Base-by-base conservation (phyloP, 35 echinoderm and acorn worm genomes). In the Acanthaster planci region DNA sequence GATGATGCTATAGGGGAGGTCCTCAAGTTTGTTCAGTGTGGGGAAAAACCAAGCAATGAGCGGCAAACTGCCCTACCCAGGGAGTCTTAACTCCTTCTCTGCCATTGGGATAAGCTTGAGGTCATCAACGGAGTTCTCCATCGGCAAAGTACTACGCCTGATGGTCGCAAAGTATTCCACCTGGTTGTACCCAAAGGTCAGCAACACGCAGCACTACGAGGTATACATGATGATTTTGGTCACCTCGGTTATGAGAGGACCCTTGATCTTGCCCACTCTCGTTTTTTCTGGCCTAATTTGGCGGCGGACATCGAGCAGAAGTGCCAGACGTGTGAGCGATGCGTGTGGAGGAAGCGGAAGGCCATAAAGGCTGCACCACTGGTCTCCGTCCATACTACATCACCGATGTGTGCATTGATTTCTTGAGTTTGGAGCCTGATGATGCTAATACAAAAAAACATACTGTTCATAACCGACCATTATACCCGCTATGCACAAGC, bases 401-500 rank as follows among this genome's bases (percentile, higher is more conserved):
- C n/a, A n/a, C n/a, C n/a, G n/a, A n/a, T n/a, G 89, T 86, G 27
- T 91, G 89, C 31, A 86, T 91, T 52, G 89, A 91, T 44, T 91
- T 91, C 42, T 39, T 91, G 22, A 56, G 68, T 22, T 38, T 91
- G 23, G 89, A 91, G 50, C 89, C 82, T 10, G 82, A 85, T n/a
- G 27, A 12, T 22, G 9, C 8, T 27, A 84, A 68, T 26, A 32
- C 14, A 1, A 80, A 86, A n/a, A 40, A 22, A 50, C 16, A 38
- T 91, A n/a, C 59, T 91, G 67, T 52, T 81, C 5, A 52, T 81
- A 23, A 81, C 79, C 12, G 79, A 81, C 21, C 79, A 81, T n/a
- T 81, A 53, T 56, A 92, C 90, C 1, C 78, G 79, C 17, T 87
- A 82, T 82, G 79, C 85, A 23, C 78, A 82, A 23, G 90, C 90